These are phyloP conservation scores for Pterocles orientalis DNA, from an alignment of 2,113 vertebrate genomes.

Conservation along the genomic window DNA sequence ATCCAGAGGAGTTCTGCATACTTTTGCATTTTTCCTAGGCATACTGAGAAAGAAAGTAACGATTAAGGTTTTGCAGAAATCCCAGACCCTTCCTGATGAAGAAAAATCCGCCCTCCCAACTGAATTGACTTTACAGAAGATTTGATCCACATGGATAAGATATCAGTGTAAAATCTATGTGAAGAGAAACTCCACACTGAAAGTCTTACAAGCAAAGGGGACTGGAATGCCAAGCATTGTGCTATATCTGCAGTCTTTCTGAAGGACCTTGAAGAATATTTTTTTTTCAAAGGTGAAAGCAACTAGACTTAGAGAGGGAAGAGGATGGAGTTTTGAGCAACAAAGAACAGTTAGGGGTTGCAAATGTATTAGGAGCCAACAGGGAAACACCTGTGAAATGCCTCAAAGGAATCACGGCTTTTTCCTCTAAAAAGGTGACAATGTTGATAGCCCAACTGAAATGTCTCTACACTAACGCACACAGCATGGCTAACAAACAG, in stretches of 20 bases:
- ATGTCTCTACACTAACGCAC: not conserved
- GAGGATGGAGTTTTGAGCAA: not conserved
- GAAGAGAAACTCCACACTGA: not conserved
- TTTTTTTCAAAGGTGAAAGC: not conserved
- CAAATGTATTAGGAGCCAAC: not conserved
- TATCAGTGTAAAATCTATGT: not conserved
- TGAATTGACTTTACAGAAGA: not conserved
- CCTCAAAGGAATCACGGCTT: not conserved
- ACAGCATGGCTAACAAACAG: not conserved
- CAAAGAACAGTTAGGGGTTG: not conserved
- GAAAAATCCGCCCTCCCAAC: not conserved
- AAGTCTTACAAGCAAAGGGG: not conserved
- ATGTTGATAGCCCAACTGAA: not conserved
- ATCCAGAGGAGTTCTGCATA: not conserved
- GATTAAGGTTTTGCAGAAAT: not conserved
- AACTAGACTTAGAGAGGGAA: not conserved
- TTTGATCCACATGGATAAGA: not conserved
- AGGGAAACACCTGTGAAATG: not conserved
- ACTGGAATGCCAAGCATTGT: not conserved
- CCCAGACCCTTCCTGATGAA: not conserved
- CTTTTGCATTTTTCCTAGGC: not conserved
- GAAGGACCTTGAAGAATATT: not conserved
- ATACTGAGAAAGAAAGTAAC: not conserved
- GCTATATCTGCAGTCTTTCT: not conserved
- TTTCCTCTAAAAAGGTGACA: not conserved